Evolutionary conservation across 1,140 invertebrate species (phyloP), one percentile per base, ranked within the genome.

Genomic region (Drosophila aff.): DNA sequence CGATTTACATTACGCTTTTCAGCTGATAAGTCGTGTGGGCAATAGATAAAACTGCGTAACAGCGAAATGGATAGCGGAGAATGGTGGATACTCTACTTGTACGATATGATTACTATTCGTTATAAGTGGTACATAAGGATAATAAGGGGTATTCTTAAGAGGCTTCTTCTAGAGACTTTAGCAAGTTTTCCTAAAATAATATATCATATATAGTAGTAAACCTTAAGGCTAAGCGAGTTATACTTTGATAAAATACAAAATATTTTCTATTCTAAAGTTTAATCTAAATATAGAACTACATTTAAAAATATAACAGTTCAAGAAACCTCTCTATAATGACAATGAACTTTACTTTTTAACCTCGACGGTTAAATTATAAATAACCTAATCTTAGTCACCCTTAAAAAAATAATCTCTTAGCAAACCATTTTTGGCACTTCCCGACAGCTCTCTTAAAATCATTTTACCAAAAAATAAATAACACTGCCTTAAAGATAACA

Each of bases 1-100:
- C 69, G 69, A 73, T 73, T 73, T 73, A 73, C 69, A 73, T 73
- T 73, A 52, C 23, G 67, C 44, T n/a, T 55, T 55, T 31, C 15
- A 3, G 53, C 69, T 61, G 69, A 73, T 73, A 73, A 73, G 44
- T 38, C 46, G 67, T 13, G 33, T 33, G 50, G 21, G 7, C 31
- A 38, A 23, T 61, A 73, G 69, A 73, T 73, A 73, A 73, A 73
- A 73, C 38, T 72, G 41, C 53, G 36, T 72, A 46, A 38, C 23
- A 33, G 23, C n/a, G 31, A 50, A 36, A 23, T 31, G 38, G 28
- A 28, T 26, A 28, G 36, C 53, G 21, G 13, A 16, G 66, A 60
- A 52, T 47, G 3, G 9, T n/a, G 40, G 44, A 49, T 73, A 52
- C 69, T 23, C 53, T 55, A 38, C 16, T 13, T 2, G 1, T 11